Base-by-base conservation (phyloP, 2,797 vertebrate genomes). In the Cuculus canorus region DNA sequence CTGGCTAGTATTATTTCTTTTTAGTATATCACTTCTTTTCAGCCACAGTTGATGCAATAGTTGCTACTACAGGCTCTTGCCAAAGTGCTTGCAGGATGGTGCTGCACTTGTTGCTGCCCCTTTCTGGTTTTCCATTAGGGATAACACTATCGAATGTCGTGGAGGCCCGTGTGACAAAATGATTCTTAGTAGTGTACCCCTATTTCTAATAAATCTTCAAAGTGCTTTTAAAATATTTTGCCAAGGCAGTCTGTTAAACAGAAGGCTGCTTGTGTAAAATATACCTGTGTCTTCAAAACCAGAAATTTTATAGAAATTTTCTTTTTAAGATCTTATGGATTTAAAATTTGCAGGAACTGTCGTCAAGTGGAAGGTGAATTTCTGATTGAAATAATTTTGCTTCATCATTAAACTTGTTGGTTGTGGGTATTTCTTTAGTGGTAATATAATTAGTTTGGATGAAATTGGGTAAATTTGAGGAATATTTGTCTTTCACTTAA, bases 161-260 rank as follows among this genome's bases (percentile, higher is more conserved):
- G 50, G 86, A 78, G 73, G 50, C 41, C 43, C 47, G 35, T 47
- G 72, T 87, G 68, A 69, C 82, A 63, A 83, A 92, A 73, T 91
- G 71, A 27, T 75, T 90, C 64, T 65, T 96, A 91, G 76, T 72
- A 77, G 66, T 39, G 47, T 45, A 88, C 63, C 22, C 1, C 17
- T 80, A 56, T 61, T 90, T 96, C 89, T 96, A 91, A 72, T 89
- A 82, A 82, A 60, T 63, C 65, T 92, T 92, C 68, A 45, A 84
- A 88, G 25, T 79, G 28, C 19, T 57, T 35, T 79, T 37, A 32
- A 73, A 81, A 32, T 72, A n/a, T 69, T 72, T 92, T 90, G 17
- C 37, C 59, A 72, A 73, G 54, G 73, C 32, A 77, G 30, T 48
- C 64, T 83, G 30, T 82, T 85, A 59, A 86, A 70, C 12, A 32